Evolutionary conservation across 2,113 vertebrate genomes (phyloP).

Genomic region (Notothenia rossii): DNA sequence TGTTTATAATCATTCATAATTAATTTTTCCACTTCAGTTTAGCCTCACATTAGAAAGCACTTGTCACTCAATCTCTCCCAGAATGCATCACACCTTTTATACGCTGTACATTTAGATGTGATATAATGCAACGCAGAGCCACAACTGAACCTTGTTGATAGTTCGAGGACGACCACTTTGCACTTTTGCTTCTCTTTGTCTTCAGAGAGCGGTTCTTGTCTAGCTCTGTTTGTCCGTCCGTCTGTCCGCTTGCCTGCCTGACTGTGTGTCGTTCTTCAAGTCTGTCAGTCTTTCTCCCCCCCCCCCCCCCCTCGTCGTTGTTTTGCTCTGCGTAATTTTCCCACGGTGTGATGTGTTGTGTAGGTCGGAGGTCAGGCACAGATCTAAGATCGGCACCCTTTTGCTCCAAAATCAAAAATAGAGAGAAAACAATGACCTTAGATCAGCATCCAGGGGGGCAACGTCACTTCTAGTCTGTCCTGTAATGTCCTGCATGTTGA

Average conservation of each 20-base stretch:
- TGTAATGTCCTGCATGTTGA: slow-evolving; percentile 78
- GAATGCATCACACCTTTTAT: slow-evolving; percentile 60
- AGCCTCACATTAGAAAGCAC: slow-evolving; percentile 23
- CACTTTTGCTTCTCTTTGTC: slow-evolving; percentile 79
- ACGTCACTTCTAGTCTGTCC: slow-evolving; percentile 49
- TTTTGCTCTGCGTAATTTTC: slow-evolving; percentile 24
- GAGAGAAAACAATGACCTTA: slow-evolving; percentile 40
- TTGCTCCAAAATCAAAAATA: not conserved
- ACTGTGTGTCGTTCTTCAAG: slow-evolving; percentile 46
- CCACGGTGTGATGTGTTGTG: slow-evolving; percentile 38
- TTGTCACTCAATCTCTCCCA: slow-evolving; percentile 37
- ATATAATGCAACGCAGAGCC: slow-evolving; percentile 29
- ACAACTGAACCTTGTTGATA: slow-evolving; percentile 52
- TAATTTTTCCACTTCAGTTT: slow-evolving; percentile 27
- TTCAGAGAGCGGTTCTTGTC: slow-evolving; percentile 61
- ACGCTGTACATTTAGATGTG: slow-evolving; percentile 51
- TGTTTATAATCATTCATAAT: slow-evolving; percentile 48
- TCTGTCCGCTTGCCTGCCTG: slow-evolving; percentile 55
- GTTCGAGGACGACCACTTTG: slow-evolving; percentile 76
- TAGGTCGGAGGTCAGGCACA: slow-evolving; percentile 44
- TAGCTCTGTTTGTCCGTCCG: slow-evolving; percentile 53
- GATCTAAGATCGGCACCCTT: slow-evolving; percentile 37
- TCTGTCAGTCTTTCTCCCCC: not conserved
- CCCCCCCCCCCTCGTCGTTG: not conserved
- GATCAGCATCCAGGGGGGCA: slow-evolving; percentile 50